These are phyloP conservation scores for Bubo blakistoni DNA, from an alignment of 2,113 vertebrate genomes.

Conservation along the genomic window DNA sequence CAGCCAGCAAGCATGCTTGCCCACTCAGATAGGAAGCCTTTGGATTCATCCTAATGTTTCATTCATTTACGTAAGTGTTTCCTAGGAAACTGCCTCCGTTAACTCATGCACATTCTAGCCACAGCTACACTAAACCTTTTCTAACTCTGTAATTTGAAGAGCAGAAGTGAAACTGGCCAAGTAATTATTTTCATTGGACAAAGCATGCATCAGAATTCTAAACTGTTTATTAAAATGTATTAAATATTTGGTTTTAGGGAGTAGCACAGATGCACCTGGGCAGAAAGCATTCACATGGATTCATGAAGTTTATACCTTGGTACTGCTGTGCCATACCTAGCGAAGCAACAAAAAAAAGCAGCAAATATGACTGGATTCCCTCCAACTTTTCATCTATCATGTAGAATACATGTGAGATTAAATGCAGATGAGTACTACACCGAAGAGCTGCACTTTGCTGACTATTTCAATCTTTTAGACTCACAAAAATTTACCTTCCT, in stretches of 20 bases:
- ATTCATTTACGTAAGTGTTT: not conserved
- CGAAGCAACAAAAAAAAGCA: not conserved
- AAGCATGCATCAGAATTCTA: not conserved
- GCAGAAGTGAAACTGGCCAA: not conserved
- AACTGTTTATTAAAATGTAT: not conserved
- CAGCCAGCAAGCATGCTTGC: not conserved
- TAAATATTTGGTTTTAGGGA: not conserved
- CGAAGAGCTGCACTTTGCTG: not conserved
- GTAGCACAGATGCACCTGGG: not conserved
- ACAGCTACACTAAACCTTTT: not conserved
- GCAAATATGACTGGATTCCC: not conserved
- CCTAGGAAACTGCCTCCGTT: slow-evolving; percentile 24
- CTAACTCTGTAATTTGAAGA: not conserved
- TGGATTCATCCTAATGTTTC: not conserved
- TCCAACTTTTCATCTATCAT: not conserved
- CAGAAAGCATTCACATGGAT: not conserved
- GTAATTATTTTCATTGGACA: not conserved
- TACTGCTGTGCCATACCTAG: not conserved
- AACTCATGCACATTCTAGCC: not conserved
- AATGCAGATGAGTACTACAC: not conserved
- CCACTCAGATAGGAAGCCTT: not conserved
- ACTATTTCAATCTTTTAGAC: not conserved
- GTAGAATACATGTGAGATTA: fast-evolving
- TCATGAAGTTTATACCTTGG: fast-evolving
- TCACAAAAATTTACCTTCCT: not conserved